Conservation (phyloP, 2,888 invertebrate species). For the Rotaria sp. region DNA sequence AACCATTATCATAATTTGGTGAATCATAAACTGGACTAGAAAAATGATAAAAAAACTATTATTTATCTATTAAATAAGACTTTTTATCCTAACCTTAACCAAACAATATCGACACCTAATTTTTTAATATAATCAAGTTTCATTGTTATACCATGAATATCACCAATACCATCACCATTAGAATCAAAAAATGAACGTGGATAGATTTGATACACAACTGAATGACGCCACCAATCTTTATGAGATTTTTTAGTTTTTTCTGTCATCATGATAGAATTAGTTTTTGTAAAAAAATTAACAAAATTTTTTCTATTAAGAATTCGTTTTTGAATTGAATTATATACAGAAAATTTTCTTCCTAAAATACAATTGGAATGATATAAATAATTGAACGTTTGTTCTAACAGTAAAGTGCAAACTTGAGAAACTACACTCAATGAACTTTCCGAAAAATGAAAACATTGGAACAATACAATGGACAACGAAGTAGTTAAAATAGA, state of each 20-base stretch:
- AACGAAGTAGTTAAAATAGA: too few relatives aligned
- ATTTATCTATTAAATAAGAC: too few relatives aligned
- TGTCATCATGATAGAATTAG: neutral
- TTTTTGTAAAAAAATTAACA: neutral
- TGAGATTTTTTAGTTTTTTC: neutral
- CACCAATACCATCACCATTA: constrained; percentile 37
- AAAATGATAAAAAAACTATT: neutral
- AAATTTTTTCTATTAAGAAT: neutral
- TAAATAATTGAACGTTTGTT: neutral
- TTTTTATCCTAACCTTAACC: neutral
- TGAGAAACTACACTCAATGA: neutral
- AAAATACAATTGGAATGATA: neutral
- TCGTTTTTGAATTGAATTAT: neutral
- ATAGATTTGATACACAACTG: constrained; percentile 37
- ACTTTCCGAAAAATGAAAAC: neutral
- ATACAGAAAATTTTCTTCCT: neutral
- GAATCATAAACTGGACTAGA: constrained; percentile 43
- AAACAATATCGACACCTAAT: constrained; percentile 31
- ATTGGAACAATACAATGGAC: too few relatives aligned
- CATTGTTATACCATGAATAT: constrained; percentile 34
- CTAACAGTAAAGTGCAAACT: neutral
- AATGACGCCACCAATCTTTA: constrained; percentile 36
- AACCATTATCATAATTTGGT: constrained; percentile 42
- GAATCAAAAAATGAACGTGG: constrained; percentile 38
- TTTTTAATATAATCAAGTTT: constrained; percentile 38